phyloP scores from a whole-genome alignment of 1,140 invertebrate genomes.

The Apis dorsata region DNA sequence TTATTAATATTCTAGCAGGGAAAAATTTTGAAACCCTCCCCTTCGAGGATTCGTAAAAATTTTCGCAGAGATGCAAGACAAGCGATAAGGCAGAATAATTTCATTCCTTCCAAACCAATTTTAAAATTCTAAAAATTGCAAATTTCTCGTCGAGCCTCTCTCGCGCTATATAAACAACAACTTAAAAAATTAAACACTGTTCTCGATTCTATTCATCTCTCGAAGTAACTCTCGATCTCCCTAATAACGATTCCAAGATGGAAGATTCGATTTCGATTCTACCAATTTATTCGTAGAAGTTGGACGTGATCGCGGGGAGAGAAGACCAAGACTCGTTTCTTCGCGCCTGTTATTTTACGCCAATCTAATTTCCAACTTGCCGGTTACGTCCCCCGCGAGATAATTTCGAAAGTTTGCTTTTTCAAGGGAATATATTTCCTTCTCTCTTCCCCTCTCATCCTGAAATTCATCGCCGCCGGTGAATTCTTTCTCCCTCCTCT shows the following conservation, averaged over 20 bases:
- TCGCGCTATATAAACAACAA: no score
- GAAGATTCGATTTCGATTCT: neutral
- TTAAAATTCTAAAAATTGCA: no score
- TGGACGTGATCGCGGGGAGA: neutral
- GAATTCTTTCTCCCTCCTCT: neutral
- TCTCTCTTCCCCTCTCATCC: neutral
- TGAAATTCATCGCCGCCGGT: neutral
- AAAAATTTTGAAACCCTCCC: no score
- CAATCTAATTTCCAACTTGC: neutral
- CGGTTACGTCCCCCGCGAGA: neutral
- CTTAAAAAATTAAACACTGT: no score
- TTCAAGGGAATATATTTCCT: neutral
- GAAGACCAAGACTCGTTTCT: neutral
- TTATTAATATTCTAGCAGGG: no score
- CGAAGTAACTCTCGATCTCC: no score
- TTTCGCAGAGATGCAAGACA: no score
- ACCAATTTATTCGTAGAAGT: neutral
- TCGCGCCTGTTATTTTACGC: neutral
- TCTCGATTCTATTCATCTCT: neutral
- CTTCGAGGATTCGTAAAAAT: no score
- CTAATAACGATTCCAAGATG: neutral
- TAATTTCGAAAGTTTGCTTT: neutral
- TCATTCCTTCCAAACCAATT: no score
- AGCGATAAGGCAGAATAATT: no score
- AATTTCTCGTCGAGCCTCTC: no score